These are phyloP conservation scores for Malachius bipustulatus DNA, from an alignment of 2,888 invertebrate species.

Conservation along the genomic window DNA sequence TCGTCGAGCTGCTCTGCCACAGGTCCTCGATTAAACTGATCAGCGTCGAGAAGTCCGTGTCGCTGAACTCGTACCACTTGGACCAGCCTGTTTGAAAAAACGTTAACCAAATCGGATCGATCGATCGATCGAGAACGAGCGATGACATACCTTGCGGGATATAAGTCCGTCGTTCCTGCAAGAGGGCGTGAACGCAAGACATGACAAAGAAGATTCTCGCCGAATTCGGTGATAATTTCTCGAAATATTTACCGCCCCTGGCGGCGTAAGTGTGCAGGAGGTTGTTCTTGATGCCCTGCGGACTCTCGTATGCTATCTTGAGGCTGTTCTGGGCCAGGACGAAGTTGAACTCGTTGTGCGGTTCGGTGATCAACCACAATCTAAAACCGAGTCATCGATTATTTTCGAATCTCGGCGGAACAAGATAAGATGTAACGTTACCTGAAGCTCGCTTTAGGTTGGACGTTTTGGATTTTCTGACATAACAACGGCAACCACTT, in stretches of 20 bases:
- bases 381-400: slow-evolving; percentile 34
- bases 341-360: slow-evolving; percentile 61
- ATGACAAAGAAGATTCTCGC: slow-evolving; percentile 56
- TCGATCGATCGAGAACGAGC: too few species aligned
- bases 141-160: slow-evolving; percentile 73
- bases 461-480: slow-evolving; percentile 45
- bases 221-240: slow-evolving; percentile 28
- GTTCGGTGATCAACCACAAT: slow-evolving; percentile 81
- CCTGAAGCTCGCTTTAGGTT: slow-evolving; percentile 44
- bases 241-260: slow-evolving; percentile 44
- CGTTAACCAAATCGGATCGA: too few species aligned
- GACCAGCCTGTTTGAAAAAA: slow-evolving; percentile 84
- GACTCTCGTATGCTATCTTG: slow-evolving; percentile 72
- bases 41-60: slow-evolving; percentile 66
- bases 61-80: slow-evolving; percentile 78
- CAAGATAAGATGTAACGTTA: slow-evolving; percentile 12
- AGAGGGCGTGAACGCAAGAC: slow-evolving; percentile 78
- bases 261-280: slow-evolving; percentile 61
- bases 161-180: slow-evolving; percentile 83
- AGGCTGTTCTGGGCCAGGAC: slow-evolving; percentile 65
- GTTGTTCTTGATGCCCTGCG: slow-evolving; percentile 76
- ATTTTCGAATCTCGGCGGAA: too few species aligned
- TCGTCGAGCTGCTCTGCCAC: slow-evolving; percentile 31
- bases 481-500: slow-evolving; percentile 58
- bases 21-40: slow-evolving; percentile 45